phyloP scores from a whole-genome alignment of 2,113 vertebrate species.

The Trichomycterus rosablanca region DNA sequence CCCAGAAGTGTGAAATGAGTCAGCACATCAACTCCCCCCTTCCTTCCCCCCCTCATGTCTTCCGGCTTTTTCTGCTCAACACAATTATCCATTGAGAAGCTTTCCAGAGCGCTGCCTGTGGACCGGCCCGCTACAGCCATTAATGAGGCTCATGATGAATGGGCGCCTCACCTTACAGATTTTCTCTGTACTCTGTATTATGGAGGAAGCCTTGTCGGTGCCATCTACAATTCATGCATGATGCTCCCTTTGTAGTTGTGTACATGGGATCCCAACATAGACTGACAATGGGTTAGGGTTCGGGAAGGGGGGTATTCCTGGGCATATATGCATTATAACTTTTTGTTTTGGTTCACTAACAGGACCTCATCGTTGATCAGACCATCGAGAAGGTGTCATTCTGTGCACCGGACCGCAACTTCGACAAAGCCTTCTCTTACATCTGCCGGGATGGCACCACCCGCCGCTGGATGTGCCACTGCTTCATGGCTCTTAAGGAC shows the following conservation, averaged over 20 bases:
- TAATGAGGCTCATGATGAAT: conserved; percentile 59
- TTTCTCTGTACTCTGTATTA: conserved; percentile 31
- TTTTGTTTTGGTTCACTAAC: conserved; percentile 6
- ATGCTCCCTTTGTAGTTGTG: conserved; percentile 19
- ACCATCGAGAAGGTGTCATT: conserved; percentile 94
- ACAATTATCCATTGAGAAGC: conserved; percentile 24
- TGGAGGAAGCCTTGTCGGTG: neutral
- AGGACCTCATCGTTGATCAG: conserved; percentile 92
- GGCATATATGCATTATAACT: neutral
- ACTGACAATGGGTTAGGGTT: neutral
- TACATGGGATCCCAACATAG: conserved; percentile 8
- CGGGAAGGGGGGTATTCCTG: neutral
- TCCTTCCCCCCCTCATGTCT: conserved; percentile 10
- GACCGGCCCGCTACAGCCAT: conserved; percentile 45
- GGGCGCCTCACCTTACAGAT: conserved; percentile 47
- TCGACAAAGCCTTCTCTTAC: conserved; percentile 92
- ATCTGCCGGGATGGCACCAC: conserved; percentile 90
- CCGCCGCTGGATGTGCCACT: conserved; percentile 90
- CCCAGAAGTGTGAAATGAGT: conserved; percentile 37
- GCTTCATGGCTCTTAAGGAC: conserved; percentile 90
- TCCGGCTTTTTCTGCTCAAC: conserved; percentile 1
- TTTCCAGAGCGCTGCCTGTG: conserved; percentile 49
- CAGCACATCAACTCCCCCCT: conserved; percentile 23
- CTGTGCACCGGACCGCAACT: conserved; percentile 88
- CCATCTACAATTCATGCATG: conserved; percentile 17